A percentile compares a stretch with the other conserved stretches of the same genome.
Conservation (phyloP, 1,140 invertebrate species). For the Neocloeon triangulifer region DNA sequence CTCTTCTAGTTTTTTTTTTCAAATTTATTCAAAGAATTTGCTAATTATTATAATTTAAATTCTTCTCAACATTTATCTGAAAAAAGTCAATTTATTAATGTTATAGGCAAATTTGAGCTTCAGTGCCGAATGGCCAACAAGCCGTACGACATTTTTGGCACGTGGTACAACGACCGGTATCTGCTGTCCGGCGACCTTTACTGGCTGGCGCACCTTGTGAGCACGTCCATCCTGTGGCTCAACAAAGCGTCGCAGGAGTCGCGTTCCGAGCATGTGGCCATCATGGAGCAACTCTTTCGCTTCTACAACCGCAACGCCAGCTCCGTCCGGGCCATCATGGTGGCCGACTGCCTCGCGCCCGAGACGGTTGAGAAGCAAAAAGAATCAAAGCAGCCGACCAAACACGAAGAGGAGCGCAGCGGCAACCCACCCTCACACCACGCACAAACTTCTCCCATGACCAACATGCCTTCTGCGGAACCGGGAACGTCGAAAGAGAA, state of each 20-base stretch:
- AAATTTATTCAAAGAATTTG: too few species aligned
- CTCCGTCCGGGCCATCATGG: slow-evolving; percentile 48
- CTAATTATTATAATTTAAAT: too few species aligned
- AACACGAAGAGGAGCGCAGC: slow-evolving; percentile 10
- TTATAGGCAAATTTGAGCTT: slow-evolving; percentile 38
- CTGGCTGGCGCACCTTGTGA: slow-evolving; percentile 58
- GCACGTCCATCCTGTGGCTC: slow-evolving; percentile 56
- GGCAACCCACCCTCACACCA: slow-evolving; percentile 26
- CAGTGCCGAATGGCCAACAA: slow-evolving; percentile 66
- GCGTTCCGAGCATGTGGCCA: slow-evolving; percentile 56
- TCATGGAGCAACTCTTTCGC: slow-evolving; percentile 51
- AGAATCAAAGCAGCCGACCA: background rate
- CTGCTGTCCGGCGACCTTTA: slow-evolving; percentile 57
- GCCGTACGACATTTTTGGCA: slow-evolving; percentile 74
- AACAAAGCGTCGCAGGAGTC: slow-evolving; percentile 66
- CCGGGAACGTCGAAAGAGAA: background rate
- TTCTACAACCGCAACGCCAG: slow-evolving; percentile 70
- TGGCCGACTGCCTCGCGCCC: slow-evolving; percentile 37
- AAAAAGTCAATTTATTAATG: slow-evolving; percentile 1
- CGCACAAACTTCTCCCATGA: too few species aligned
- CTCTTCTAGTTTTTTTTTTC: too few species aligned
- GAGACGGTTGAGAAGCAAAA: slow-evolving; percentile 1
- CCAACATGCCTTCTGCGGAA: background rate
- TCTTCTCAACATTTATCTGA: too few species aligned
- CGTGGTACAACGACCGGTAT: slow-evolving; percentile 69